Percentiles rank a stretch among this genome's conserved stretches.
These are phyloP conservation scores for Monopis laevigella DNA, from an alignment of 2,888 invertebrate genomes.

Conservation along the genomic window DNA sequence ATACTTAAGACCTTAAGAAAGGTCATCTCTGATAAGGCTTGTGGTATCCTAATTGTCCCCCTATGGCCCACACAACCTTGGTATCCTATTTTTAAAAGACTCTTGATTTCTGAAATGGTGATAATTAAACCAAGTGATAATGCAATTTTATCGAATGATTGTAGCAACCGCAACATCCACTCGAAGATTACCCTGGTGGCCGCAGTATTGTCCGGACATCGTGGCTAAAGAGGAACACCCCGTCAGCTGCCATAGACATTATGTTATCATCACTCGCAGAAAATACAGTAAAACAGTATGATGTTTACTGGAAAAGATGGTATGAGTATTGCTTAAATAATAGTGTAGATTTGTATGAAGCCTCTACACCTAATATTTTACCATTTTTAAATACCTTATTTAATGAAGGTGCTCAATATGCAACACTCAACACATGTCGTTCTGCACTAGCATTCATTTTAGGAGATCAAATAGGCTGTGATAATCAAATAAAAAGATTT, in stretches of 20 bases:
- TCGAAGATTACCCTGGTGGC: slow-evolving; percentile 12
- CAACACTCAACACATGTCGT: slow-evolving; percentile 14
- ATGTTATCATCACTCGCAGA: slow-evolving; percentile 7
- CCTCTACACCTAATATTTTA: slow-evolving; percentile 8
- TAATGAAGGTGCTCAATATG: slow-evolving; percentile 15
- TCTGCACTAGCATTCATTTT: slow-evolving; percentile 17
- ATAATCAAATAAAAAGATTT: slow-evolving; percentile 15
- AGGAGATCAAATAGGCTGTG: slow-evolving; percentile 7
- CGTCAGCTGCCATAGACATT: slow-evolving; percentile 2
- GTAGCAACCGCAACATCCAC: slow-evolving; percentile 3
- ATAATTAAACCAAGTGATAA: background rate
- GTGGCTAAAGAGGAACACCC: background rate
- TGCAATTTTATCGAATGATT: no score
- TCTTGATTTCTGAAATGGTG: background rate
- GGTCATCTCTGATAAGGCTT: slow-evolving; percentile 13
- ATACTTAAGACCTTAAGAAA: slow-evolving; percentile 15
- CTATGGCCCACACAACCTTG: slow-evolving; percentile 4
- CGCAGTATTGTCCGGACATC: slow-evolving; percentile 9
- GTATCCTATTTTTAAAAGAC: background rate
- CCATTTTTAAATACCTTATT: slow-evolving; percentile 13
- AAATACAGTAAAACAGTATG: slow-evolving; percentile 15
- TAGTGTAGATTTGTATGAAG: slow-evolving; percentile 1
- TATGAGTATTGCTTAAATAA: slow-evolving; percentile 4
- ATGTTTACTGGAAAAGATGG: slow-evolving; percentile 4
- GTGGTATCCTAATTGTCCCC: slow-evolving; percentile 15